These are phyloP conservation scores for Laterallus jamaicensis DNA, from an alignment of 2,113 vertebrate genomes.

Conservation along the genomic window DNA sequence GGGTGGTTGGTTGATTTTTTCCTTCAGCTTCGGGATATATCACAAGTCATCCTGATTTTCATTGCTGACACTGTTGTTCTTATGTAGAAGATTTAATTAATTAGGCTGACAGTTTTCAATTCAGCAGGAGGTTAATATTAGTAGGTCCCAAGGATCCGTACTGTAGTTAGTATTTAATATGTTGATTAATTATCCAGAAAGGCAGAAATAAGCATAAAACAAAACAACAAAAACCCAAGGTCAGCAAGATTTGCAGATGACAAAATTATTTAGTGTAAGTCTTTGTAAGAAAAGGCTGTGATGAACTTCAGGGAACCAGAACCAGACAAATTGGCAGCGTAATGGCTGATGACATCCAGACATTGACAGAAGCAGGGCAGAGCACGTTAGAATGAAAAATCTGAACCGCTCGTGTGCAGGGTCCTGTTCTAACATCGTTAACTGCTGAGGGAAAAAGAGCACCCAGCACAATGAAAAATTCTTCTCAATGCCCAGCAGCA, in stretches of 20 bases:
- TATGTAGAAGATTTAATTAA: not conserved
- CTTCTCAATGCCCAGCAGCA: not conserved
- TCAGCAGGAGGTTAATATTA: not conserved
- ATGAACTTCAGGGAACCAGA: conserved; percentile 13
- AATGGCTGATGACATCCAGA: not conserved
- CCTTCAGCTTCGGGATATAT: not conserved
- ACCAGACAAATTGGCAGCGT: conserved; percentile 25
- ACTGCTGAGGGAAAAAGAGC: not conserved
- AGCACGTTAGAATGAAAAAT: not conserved
- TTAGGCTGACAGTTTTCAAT: conserved; percentile 23
- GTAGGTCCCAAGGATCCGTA: conserved; percentile 18
- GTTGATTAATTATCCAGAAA: conserved; percentile 39
- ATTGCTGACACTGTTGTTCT: not conserved
- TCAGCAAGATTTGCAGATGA: conserved; percentile 40
- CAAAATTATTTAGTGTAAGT: conserved; percentile 26
- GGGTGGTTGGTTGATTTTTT: not conserved
- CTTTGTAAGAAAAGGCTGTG: not conserved
- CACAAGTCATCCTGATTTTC: not conserved
- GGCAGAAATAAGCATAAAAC: conserved; percentile 17
- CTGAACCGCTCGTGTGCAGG: not conserved
- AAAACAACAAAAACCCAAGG: not conserved
- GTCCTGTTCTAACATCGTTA: not conserved
- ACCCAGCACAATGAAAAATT: not conserved
- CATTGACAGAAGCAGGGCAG: conserved; percentile 20
- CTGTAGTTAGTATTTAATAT: conserved; percentile 17